phyloP scores from a whole-genome alignment of 2,113 vertebrate genomes.

The Oncorhynchus tshawytscha region DNA sequence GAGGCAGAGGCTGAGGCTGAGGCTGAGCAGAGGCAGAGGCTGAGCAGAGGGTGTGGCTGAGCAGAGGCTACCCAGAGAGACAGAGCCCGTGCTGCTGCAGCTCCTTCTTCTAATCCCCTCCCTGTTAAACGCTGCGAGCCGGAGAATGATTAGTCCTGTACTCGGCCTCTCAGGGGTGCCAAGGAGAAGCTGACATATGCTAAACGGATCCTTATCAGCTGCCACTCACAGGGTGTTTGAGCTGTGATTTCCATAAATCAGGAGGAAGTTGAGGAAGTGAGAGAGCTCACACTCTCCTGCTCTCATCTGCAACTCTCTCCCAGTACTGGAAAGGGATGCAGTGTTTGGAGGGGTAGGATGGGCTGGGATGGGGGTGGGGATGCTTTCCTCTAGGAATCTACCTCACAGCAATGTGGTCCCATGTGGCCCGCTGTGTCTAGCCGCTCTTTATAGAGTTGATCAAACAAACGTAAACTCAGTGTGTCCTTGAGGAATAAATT shows the following conservation, averaged over 20 bases:
- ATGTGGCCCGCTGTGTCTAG: background rate
- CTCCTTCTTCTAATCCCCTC: background rate
- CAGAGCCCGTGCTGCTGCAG: background rate
- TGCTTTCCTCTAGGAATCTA: background rate
- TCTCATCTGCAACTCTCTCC: background rate
- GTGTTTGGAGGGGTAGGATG: background rate
- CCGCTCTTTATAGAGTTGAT: background rate
- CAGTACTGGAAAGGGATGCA: background rate
- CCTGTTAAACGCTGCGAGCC: background rate
- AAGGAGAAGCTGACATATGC: conserved; percentile 15
- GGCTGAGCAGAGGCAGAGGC: too few relatives aligned
- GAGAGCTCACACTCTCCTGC: background rate
- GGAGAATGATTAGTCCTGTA: conserved; percentile 7
- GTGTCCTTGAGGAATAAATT: conserved; percentile 2
- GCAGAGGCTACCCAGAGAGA: background rate
- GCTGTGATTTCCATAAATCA: conserved; percentile 5
- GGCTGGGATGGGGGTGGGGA: background rate
- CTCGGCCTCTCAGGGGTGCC: background rate
- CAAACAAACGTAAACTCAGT: background rate
- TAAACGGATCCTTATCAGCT: background rate
- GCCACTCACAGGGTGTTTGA: background rate
- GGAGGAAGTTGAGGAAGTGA: background rate
- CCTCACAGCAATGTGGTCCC: background rate
- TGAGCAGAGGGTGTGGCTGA: too few relatives aligned
- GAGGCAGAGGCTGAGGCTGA: too few relatives aligned